Conservation (phyloP, 2,797 vertebrate genomes). For the Poeciliopsis gracilis region DNA sequence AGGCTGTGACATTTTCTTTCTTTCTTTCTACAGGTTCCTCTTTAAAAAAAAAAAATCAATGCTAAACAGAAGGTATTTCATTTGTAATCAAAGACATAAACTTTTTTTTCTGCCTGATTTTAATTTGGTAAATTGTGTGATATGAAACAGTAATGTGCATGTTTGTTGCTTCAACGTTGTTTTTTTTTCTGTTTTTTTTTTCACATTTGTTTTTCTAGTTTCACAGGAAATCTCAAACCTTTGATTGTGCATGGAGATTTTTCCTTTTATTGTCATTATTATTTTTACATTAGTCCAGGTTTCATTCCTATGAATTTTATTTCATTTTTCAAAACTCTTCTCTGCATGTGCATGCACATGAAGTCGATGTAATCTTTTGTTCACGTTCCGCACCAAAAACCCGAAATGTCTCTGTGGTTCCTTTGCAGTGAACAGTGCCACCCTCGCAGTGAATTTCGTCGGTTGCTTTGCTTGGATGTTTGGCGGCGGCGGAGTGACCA, state of each 20-base stretch:
- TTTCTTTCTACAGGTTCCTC: constrained; percentile 48
- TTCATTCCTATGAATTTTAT: constrained; percentile 1
- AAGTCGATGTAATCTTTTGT: not conserved
- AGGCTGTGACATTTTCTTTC: not conserved
- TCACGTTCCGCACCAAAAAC: not conserved
- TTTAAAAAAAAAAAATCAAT: constrained; percentile 16
- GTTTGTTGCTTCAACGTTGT: not conserved
- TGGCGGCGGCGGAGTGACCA: constrained; percentile 94
- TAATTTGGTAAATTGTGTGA: not conserved
- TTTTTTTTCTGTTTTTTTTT: not conserved
- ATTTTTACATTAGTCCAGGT: not conserved
- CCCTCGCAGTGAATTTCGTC: constrained; percentile 93
- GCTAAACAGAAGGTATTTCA: constrained; percentile 65
- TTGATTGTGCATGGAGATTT: not conserved
- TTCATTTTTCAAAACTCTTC: not conserved
- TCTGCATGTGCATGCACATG: constrained; percentile 26
- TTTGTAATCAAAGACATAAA: not conserved
- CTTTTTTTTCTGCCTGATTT: not conserved
- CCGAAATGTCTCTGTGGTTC: constrained; percentile 38
- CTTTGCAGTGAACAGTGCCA: constrained; percentile 92
- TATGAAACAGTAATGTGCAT: not conserved
- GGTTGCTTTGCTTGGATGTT: constrained; percentile 98
- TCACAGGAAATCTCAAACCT: constrained; percentile 13
- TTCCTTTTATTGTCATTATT: constrained; percentile 7
- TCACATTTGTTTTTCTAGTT: constrained; percentile 5